These are phyloP conservation scores for Ophion ventricosus DNA, from an alignment of 2,888 invertebrate genomes.

Conservation along the genomic window DNA sequence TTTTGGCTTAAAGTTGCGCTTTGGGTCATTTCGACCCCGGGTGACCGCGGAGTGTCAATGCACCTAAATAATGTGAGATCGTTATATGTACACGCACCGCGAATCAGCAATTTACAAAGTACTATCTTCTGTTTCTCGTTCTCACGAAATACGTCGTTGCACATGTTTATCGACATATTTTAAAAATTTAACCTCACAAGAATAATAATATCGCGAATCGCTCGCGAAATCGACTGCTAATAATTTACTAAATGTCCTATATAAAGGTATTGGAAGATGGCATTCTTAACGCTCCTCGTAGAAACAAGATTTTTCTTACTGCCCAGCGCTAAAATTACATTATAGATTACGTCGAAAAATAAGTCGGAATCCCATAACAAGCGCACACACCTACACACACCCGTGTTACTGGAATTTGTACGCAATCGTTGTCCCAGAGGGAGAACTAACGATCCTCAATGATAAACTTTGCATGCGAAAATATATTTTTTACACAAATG, in stretches of 20 bases:
- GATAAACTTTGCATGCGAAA: too few relatives aligned
- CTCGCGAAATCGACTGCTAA: conserved; percentile 25
- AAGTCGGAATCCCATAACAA: conserved; percentile 28
- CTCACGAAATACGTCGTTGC: not conserved
- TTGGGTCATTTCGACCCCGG: too few relatives aligned
- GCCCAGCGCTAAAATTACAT: conserved; percentile 25
- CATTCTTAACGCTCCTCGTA: conserved; percentile 27
- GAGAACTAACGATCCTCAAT: too few relatives aligned
- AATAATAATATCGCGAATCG: conserved; percentile 8
- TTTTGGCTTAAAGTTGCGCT: too few relatives aligned
- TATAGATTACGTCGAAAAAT: conserved; percentile 55
- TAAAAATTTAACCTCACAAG: not conserved
- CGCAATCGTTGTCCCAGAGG: not conserved
- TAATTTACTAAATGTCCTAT: conserved; percentile 40
- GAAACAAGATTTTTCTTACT: conserved; percentile 24
- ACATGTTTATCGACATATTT: too few relatives aligned
- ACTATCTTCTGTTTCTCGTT: not conserved
- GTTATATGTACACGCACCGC: conserved; percentile 7
- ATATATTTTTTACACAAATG: too few relatives aligned
- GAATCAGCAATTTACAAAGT: conserved; percentile 9
- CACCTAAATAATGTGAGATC: conserved; percentile 48
- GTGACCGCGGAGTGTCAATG: too few relatives aligned
- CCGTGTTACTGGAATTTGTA: not conserved
- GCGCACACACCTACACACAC: conserved; percentile 5
- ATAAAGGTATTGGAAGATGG: conserved; percentile 50